phyloP scores from a whole-genome alignment of 1,140 invertebrate genomes.

The Apis cerana region DNA sequence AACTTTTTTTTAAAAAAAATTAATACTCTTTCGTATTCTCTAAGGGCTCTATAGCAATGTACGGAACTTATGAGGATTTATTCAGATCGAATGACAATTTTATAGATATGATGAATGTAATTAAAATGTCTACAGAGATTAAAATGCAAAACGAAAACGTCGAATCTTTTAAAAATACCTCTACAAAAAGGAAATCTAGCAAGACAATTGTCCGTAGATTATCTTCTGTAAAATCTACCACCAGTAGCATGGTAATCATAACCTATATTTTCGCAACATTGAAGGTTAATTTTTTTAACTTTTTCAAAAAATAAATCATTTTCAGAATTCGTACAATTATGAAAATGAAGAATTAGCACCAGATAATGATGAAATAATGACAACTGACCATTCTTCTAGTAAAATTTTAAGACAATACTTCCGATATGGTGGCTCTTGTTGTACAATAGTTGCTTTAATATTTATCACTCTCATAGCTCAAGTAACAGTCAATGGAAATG shows the following conservation, averaged over 20 bases:
- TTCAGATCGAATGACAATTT: slow-evolving; percentile 82
- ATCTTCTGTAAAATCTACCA: slow-evolving; percentile 2
- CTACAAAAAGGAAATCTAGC: not conserved
- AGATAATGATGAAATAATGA: slow-evolving; percentile 69
- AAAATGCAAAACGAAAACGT: slow-evolving; percentile 70
- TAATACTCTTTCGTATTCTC: not conserved
- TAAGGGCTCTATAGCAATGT: slow-evolving; percentile 82
- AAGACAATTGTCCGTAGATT: not conserved
- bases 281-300: not conserved
- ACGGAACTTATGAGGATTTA: slow-evolving; percentile 83
- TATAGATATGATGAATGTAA: slow-evolving; percentile 64
- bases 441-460: slow-evolving; percentile 82
- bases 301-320: not conserved
- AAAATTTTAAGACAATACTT: slow-evolving; percentile 86
- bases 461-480: slow-evolving; percentile 86
- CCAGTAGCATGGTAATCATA: slow-evolving; percentile 16
- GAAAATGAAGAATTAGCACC: not conserved
- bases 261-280: not conserved
- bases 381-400: slow-evolving; percentile 82
- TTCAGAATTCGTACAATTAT: slow-evolving; percentile 35
- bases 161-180: not conserved
- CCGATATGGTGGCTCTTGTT: slow-evolving; percentile 84
- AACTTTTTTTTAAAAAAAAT: not conserved
- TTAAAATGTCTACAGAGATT: slow-evolving; percentile 58
- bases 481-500: slow-evolving; percentile 85